A percentile compares a stretch with the other conserved stretches of the same genome.
Conservation (phyloP, 2,888 invertebrate genomes). For the Mythimna lalbum region DNA sequence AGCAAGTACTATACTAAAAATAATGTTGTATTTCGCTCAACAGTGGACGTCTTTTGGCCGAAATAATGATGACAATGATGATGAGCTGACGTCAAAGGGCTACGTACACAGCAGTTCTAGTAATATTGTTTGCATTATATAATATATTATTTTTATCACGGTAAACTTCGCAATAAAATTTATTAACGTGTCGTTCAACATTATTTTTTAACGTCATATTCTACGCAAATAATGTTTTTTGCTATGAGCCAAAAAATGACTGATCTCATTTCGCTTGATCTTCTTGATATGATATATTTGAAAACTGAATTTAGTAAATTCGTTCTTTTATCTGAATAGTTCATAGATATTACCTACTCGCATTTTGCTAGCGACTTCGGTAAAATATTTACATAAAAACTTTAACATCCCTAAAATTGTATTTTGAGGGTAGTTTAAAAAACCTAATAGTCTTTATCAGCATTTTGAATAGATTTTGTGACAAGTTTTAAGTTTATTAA, state of each 20-base stretch:
- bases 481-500: no score
- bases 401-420: no score
- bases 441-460: no score
- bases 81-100: conserved; percentile 20
- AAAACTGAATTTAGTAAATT: neutral
- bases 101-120: neutral
- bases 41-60: no score
- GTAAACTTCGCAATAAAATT: conserved; percentile 2
- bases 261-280: conserved; percentile 8
- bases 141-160: conserved; percentile 3
- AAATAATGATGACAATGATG: no score
- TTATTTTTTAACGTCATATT: conserved; percentile 32
- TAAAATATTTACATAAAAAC: no score
- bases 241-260: conserved; percentile 21
- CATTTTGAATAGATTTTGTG: no score
- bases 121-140: conserved; percentile 10
- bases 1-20: no score
- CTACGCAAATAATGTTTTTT: conserved; percentile 20
- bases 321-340: neutral
- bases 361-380: no score
- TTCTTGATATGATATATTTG: neutral
- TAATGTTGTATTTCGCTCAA: no score
- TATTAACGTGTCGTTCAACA: conserved; percentile 14
- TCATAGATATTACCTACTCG: no score
- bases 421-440: no score